These are phyloP conservation scores for Rotaria macrura DNA, from an alignment of 2,888 invertebrate genomes.

Conservation along the genomic window DNA sequence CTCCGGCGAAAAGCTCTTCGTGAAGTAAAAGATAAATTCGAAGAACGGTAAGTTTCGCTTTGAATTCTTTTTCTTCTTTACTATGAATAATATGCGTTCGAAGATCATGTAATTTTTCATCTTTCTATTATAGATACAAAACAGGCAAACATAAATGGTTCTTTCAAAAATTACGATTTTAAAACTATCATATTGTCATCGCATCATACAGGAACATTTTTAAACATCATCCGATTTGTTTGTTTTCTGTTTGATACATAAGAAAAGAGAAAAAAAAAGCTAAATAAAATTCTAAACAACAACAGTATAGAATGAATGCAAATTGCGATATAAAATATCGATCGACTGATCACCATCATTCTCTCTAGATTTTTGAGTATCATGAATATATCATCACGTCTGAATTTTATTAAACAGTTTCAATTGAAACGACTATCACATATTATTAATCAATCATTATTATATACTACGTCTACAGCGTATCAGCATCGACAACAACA, in stretches of 20 bases:
- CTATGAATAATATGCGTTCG: too few species aligned
- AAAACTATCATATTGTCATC: slow-evolving; percentile 50
- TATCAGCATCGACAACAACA: not conserved
- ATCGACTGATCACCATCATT: not conserved
- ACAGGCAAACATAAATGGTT: slow-evolving; percentile 97
- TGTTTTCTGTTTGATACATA: slow-evolving; percentile 6
- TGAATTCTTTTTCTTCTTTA: too few species aligned
- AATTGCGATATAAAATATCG: not conserved
- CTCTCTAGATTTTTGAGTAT: slow-evolving; percentile 10
- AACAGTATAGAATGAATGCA: not conserved
- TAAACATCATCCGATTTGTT: not conserved
- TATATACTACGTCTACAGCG: not conserved
- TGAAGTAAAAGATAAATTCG: slow-evolving; percentile 86
- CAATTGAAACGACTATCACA: slow-evolving; percentile 3
- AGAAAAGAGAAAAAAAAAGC: not conserved
- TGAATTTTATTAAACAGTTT: slow-evolving; percentile 6
- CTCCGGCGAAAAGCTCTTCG: slow-evolving; percentile 88
- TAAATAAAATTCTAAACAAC: not conserved
- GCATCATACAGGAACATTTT: not conserved
- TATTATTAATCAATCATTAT: slow-evolving; percentile 1
- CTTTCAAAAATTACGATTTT: slow-evolving; percentile 95
- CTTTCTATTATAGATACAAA: slow-evolving; percentile 63
- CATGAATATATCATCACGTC: not conserved
- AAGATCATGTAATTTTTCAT: too few species aligned
- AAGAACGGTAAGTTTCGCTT: slow-evolving; percentile 66